Evolutionary conservation across 37 sponge, comb jelly and placozoan species (phyloP), one percentile per base, ranked within the genome.

Genomic region (Geodia barretti): DNA sequence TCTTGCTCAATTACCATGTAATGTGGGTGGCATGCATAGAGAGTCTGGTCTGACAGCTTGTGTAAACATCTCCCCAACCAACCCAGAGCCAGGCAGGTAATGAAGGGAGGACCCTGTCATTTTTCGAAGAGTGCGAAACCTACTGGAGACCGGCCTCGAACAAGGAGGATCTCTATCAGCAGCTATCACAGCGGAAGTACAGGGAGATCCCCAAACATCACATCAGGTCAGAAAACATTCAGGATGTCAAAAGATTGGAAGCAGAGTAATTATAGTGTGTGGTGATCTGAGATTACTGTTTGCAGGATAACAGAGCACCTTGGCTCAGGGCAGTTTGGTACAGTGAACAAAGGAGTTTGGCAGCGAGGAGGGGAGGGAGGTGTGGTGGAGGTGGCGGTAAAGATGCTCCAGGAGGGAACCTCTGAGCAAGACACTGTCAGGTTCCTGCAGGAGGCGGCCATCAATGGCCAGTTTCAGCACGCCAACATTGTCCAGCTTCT

Each of bases 381-480:
- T 17, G 79, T 37, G 24, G 20, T 79, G 67, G 74, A 83, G 24
- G 79, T 78, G 25, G 89, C 89, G 37, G 66, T 89, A 35, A 89
- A 89, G 64, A 79, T 58, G 30, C 62, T 84, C 11, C 82, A 79
- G 1, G 26, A 74, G 20, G 70, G 75, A 47, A 64, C 84, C 31
- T 63, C 64, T 17, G 79, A 89, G 73, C 67, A 73, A 23, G 89
- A 89, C 74, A 78, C 62, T 34, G 75, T 84, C 39, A 78, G 76
- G 72, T 89, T 84, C 62, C 78, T 89, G 8, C 80, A 84, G 61
- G 89, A 89, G 73, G 89, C 89, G 21, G 89, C 89, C 74, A 83
- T 89, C 60, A 89, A 74, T 36, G 84, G 89, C 21, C 89, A 89
- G 84, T 89, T 89, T 41, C 41, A 68, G 29, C 89, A 89, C 39